phyloP scores from a whole-genome alignment of 2,113 vertebrate species.

The Xerus inauris region DNA sequence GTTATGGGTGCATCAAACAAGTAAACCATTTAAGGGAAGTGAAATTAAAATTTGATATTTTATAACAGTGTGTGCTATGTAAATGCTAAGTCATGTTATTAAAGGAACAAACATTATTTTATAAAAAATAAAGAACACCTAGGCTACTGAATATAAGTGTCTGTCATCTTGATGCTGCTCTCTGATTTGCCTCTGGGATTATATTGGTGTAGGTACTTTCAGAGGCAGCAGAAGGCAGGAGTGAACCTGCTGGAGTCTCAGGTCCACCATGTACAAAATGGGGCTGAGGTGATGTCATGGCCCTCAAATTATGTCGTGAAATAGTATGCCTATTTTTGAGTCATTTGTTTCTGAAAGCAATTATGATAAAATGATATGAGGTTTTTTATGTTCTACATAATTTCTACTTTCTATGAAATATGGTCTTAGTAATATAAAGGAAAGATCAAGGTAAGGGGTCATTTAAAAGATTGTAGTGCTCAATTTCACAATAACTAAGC shows the following conservation, averaged over 20 bases:
- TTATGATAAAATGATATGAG: not conserved
- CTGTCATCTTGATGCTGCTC: not conserved
- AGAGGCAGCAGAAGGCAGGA: not conserved
- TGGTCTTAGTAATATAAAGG: not conserved
- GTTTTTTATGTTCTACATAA: not conserved
- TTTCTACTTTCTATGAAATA: not conserved
- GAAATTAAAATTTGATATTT: not conserved
- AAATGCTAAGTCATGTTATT: not conserved
- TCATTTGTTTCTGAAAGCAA: conserved; percentile 16
- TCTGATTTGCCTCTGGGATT: not conserved
- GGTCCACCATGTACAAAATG: not conserved
- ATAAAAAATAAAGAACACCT: not conserved
- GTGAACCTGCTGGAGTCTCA: not conserved
- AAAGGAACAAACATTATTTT: not conserved
- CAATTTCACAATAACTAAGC: not conserved
- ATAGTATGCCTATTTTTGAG: not conserved
- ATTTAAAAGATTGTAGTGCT: not conserved
- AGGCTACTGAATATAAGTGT: not conserved
- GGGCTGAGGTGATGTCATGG: not conserved
- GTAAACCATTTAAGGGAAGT: not conserved
- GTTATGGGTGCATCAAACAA: not conserved
- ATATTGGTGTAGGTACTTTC: fast-evolving
- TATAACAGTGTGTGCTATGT: not conserved
- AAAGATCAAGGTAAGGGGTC: not conserved
- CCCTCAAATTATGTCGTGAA: not conserved